Conservation (phyloP, 2,797 vertebrate genomes). For the Chaetophractus vellerosus region DNA sequence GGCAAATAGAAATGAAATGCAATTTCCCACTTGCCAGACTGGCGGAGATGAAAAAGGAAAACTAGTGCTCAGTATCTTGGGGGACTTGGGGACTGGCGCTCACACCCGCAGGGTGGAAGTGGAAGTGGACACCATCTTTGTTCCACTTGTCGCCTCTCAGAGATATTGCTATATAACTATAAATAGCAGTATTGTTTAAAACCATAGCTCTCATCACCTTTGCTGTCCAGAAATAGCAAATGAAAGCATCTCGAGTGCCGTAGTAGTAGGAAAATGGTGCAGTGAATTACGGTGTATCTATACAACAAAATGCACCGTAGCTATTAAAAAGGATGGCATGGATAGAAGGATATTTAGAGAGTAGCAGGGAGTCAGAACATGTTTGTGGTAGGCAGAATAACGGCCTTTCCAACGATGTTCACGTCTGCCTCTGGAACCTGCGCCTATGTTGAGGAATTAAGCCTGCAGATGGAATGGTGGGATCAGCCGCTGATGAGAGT, state of each 20-base stretch:
- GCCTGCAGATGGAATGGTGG: background rate
- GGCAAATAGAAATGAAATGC: background rate
- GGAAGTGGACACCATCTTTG: background rate
- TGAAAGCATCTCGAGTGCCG: background rate
- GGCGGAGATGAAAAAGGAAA: background rate
- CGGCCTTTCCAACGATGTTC: background rate
- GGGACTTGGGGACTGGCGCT: background rate
- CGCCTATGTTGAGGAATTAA: background rate
- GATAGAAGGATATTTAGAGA: background rate
- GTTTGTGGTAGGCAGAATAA: background rate
- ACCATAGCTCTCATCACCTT: background rate
- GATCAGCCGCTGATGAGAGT: background rate
- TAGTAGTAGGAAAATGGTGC: background rate
- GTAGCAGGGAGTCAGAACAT: background rate
- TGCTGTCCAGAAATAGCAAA: background rate
- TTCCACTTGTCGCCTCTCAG: background rate
- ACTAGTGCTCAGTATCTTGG: background rate
- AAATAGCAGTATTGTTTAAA: background rate
- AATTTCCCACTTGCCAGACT: background rate
- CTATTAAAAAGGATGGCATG: background rate
- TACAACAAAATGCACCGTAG: background rate
- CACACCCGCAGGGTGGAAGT: fast-evolving
- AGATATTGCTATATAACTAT: background rate
- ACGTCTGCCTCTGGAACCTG: background rate
- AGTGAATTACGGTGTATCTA: background rate